Percentiles rank a stretch among this genome's conserved stretches.
These are phyloP conservation scores for Trachelus stipa DNA, from an alignment of 2,888 invertebrate genomes.

Conservation along the genomic window DNA sequence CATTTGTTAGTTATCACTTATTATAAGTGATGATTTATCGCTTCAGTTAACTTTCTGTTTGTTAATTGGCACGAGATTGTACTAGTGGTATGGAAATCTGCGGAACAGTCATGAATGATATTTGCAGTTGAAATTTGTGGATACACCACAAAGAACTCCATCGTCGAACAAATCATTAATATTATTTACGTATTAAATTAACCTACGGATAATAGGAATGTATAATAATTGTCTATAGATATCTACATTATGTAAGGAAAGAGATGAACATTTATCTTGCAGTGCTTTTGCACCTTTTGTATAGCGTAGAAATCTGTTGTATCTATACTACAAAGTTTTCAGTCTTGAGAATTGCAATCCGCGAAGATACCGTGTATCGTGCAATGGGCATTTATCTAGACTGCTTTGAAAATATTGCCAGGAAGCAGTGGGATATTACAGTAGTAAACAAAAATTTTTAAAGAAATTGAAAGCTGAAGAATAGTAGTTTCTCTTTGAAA, in stretches of 20 bases:
- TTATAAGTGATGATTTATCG: conserved; percentile 30
- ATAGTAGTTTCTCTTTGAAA: not conserved
- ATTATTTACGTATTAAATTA: conserved; percentile 42
- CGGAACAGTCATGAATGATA: conserved; percentile 20
- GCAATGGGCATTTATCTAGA: conserved; percentile 4
- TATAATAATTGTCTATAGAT: conserved; percentile 23
- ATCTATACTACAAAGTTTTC: conserved; percentile 34
- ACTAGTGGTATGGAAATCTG: conserved; percentile 55
- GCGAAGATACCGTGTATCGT: conserved; percentile 33
- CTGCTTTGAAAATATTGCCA: not conserved
- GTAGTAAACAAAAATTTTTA: not conserved
- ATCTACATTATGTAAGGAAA: conserved; percentile 1
- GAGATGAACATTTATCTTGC: not conserved
- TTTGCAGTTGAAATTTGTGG: conserved; percentile 19
- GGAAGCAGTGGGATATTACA: not conserved
- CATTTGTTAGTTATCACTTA: conserved; percentile 10
- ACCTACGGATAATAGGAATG: conserved; percentile 50
- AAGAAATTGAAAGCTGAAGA: not conserved
- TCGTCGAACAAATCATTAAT: conserved; percentile 27
- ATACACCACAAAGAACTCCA: conserved; percentile 19
- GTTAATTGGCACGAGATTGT: conserved; percentile 64
- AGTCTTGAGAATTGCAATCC: conserved; percentile 57
- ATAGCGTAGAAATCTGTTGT: conserved; percentile 25
- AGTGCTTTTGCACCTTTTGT: not conserved
- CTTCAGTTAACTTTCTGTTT: conserved; percentile 48